These are phyloP conservation scores for Diorhabda carinulata DNA, from an alignment of 1,140 invertebrate species.

Conservation along the genomic window DNA sequence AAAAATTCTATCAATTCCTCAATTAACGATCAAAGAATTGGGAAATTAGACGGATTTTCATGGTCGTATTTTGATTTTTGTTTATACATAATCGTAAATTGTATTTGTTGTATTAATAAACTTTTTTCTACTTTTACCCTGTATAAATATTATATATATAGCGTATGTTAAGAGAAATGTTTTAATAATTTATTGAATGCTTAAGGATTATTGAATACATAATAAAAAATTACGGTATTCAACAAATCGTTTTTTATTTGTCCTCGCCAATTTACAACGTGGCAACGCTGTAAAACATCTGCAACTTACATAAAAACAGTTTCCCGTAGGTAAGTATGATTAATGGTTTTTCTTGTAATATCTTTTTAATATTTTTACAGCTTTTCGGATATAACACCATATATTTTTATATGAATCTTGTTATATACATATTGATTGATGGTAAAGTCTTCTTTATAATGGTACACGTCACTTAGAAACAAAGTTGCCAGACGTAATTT, in stretches of 20 bases:
- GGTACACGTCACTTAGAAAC: no score
- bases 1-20: neutral
- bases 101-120: constrained; percentile 16
- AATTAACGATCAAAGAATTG: neutral
- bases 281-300: no score
- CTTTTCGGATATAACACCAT: no score
- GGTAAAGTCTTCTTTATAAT: no score
- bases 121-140: constrained; percentile 21
- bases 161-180: constrained; percentile 28
- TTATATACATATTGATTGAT: no score
- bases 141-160: constrained; percentile 27
- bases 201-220: constrained; percentile 30
- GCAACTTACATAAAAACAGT: no score
- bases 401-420: no score
- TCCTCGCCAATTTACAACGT: neutral
- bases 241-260: neutral
- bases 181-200: constrained; percentile 33
- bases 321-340: no score
- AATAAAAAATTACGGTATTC: constrained; percentile 16
- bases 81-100: constrained; percentile 6
- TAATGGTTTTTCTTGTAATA: no score
- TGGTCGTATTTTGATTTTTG: constrained; percentile 11
- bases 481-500: no score
- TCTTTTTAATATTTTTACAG: no score
- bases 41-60: neutral